Conservation (phyloP, 1,140 invertebrate species). For the Muscidifurax raptorellus region DNA sequence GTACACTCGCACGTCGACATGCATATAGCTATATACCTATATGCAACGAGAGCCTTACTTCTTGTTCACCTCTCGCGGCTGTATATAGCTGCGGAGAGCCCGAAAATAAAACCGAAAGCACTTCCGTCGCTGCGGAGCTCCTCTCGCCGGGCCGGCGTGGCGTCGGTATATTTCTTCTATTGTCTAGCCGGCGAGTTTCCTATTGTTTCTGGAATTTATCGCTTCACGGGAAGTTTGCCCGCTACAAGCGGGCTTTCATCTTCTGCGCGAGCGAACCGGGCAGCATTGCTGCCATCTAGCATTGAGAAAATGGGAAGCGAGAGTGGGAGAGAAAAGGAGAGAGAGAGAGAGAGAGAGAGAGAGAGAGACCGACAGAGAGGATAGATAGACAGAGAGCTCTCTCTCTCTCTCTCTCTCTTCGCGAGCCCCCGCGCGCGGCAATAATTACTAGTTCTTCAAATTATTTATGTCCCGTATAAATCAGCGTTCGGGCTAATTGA, state of each 20-base stretch:
- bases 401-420: constrained; percentile 55
- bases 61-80: neutral
- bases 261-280: constrained; percentile 39
- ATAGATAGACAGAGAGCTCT: too few relatives aligned
- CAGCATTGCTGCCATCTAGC: too few relatives aligned
- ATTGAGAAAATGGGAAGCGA: neutral
- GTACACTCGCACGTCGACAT: neutral
- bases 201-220: constrained; percentile 74
- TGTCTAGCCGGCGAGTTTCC: constrained; percentile 71
- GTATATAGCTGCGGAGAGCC: too few relatives aligned
- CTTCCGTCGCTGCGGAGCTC: constrained; percentile 38
- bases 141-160: constrained; percentile 26
- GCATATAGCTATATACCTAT: neutral
- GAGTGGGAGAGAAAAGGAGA: too few relatives aligned
- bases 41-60: neutral
- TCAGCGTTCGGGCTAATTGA: constrained; percentile 71
- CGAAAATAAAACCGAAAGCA: constrained; percentile 60
- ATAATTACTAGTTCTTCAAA: constrained; percentile 73
- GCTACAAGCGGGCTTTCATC: constrained; percentile 68
- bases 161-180: constrained; percentile 71
- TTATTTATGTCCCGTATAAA: constrained; percentile 73
- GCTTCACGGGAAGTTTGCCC: constrained; percentile 72
- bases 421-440: constrained; percentile 49
- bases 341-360: constrained; percentile 30
- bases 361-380: constrained; percentile 10